These are phyloP conservation scores for Sternotherus odoratus DNA, from an alignment of 2,797 vertebrate species.

Conservation along the genomic window DNA sequence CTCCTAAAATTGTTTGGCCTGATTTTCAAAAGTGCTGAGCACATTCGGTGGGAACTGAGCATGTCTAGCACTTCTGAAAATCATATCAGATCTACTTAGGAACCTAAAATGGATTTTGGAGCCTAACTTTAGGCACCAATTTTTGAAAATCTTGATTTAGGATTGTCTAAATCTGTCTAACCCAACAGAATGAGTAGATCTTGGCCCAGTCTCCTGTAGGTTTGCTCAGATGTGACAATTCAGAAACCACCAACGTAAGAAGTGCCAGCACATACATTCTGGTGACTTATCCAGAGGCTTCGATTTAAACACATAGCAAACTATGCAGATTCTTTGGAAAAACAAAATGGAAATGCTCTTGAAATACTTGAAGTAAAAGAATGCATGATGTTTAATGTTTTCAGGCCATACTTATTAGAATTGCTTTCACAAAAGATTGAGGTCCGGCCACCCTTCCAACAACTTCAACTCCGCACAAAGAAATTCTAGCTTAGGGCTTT, in stretches of 20 bases:
- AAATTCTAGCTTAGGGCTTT: background rate
- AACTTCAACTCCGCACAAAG: rapidly evolving
- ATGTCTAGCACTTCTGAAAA: background rate
- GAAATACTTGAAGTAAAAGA: background rate
- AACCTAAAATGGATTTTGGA: background rate
- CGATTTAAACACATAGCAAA: background rate
- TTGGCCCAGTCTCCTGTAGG: background rate
- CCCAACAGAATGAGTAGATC: background rate
- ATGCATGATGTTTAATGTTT: background rate
- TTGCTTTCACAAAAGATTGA: background rate
- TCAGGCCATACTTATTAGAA: background rate
- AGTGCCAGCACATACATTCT: background rate
- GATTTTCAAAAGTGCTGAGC: background rate
- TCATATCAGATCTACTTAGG: background rate
- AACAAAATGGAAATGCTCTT: background rate
- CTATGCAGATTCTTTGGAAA: background rate
- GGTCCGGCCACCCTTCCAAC: rapidly evolving
- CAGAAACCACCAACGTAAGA: background rate
- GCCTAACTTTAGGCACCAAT: background rate
- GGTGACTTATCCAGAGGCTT: background rate
- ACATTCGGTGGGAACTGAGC: background rate
- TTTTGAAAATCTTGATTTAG: background rate
- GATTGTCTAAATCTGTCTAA: background rate
- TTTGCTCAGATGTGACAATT: background rate
- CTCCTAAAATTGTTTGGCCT: background rate